Base-by-base conservation (phyloP, 2,113 vertebrate species). In the Heterochromis multidens region DNA sequence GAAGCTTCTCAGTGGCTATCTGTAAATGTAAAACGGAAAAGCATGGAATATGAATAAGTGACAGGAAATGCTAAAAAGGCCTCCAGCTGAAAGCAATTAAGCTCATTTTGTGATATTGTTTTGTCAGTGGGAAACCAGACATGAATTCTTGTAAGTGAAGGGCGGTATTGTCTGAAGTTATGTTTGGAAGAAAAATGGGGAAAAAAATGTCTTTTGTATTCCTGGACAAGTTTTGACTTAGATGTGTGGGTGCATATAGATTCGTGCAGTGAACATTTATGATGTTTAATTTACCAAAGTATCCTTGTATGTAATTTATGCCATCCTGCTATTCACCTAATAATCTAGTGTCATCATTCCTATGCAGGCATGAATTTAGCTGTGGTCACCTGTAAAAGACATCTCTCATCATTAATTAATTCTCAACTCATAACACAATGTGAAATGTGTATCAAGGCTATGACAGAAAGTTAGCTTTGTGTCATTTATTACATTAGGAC, bases 401-500 rank as follows among this genome's bases (percentile, higher is more conserved):
- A 83, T 33, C 12, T 60, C 52, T 63, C 43, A 56, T 63, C 43
- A 62, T 72, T 63, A 84, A 86, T 84, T 63, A 29, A 23, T 43
- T 81, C 56, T 60, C 60, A 52, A 46, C 74, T 54, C 37, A 56
- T 70, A 74, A 74, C 4, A 25, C 54, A 49, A 86, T 62, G n/a
- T 46, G 78, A 85, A 81, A 81, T 35, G 3, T 79, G 33, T 77
- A 60, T 82, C 46, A n/a, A 31, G 43, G 4, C 77, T 77, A 80
- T 59, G 25, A 88, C 7, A 8, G 17, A 62, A 60, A 65, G 60
- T 3, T 37, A 87, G 49, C 70, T 76, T 78, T 90, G 70, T 79
- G 72, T 46, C n/a, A 62, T 88, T 87, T 84, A 72, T 87, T 83
- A 80, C 76, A 81, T 85, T 27, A 81, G 14, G 43, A 35, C 58